Percentiles rank a stretch among this genome's conserved stretches.
These are phyloP conservation scores for Dicentrarchus labrax DNA, from an alignment of 2,113 vertebrate genomes.

Conservation along the genomic window DNA sequence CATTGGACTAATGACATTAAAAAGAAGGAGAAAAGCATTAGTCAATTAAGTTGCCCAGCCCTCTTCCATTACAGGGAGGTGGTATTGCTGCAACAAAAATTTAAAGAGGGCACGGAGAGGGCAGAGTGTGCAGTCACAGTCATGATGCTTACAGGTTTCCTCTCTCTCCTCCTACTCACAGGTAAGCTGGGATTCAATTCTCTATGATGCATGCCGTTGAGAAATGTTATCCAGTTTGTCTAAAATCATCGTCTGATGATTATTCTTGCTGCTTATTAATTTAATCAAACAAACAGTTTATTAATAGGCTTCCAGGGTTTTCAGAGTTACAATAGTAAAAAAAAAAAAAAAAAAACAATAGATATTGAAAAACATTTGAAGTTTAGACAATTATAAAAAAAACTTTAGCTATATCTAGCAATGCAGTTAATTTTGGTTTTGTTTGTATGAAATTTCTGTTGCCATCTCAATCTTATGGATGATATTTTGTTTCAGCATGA, in stretches of 20 bases:
- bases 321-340: too few species aligned
- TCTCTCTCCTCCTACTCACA: conserved; percentile 60
- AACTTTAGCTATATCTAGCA: too few species aligned
- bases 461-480: too few species aligned
- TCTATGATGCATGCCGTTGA: not conserved
- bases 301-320: too few species aligned
- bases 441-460: too few species aligned
- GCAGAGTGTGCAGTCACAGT: not conserved
- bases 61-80: not conserved
- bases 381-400: too few species aligned
- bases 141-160: conserved; percentile 30
- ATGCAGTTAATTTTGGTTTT: too few species aligned
- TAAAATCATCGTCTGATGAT: too few species aligned
- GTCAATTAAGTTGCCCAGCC: conserved; percentile 17
- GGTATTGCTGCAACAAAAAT: not conserved
- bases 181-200: conserved; percentile 55
- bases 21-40: not conserved
- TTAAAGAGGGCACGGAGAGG: not conserved
- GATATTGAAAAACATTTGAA: too few species aligned
- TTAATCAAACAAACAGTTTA: too few species aligned
- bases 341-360: too few species aligned
- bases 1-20: not conserved
- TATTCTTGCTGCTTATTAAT: not conserved
- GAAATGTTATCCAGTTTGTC: not conserved
- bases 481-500: too few species aligned